Base-by-base conservation (phyloP, 2,113 vertebrate genomes). In the Hippocampus abdominalis region DNA sequence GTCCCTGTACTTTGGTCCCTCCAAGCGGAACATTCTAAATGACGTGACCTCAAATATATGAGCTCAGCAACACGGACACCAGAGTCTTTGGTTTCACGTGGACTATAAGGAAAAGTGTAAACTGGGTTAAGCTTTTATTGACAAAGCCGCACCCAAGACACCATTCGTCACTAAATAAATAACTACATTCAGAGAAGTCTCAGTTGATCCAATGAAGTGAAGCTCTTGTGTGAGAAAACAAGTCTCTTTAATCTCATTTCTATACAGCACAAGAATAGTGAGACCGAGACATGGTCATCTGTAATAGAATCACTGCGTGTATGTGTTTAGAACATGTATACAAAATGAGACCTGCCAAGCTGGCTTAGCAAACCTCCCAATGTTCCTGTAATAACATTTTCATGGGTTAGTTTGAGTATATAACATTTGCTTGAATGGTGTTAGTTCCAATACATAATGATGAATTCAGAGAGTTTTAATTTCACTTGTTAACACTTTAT, bases 121-220 rank as follows among this genome's bases (percentile, higher is more conserved):
- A 78, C 71, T 78, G 70, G 81, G 74, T 82, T 78, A 57, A 72
- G 66, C 70, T 66, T 86, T 85, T 81, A 84, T 82, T 84, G 76
- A 76, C 49, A 73, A 8, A 66, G 66, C 65, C 40, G 46, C 48
- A 20, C 84, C 79, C 64, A 70, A 72, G 70, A 81, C 73, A 77
- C 76, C 71, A 77, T 66, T 20, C 74, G 49, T 66, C 61, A 66
- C 71, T 75, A 77, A 81, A 87, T 80, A 84, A 64, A 21, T 79
- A 71, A 74, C 67, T 51, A 42, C 11, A 11, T 66, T 12, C 64
- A 13, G 3, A 62, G 66, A 7, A 74, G 23, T 32, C 32, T 54
- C 20, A 72, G 73, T 3, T 48, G 70, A 83, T 70, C 54, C 64
- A 82, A 79, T 72, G 69, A 78, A 82, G 73, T 13, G 70, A 21